phyloP scores from a whole-genome alignment of 1,140 invertebrate species.

The Heliconius hewitsoni region DNA sequence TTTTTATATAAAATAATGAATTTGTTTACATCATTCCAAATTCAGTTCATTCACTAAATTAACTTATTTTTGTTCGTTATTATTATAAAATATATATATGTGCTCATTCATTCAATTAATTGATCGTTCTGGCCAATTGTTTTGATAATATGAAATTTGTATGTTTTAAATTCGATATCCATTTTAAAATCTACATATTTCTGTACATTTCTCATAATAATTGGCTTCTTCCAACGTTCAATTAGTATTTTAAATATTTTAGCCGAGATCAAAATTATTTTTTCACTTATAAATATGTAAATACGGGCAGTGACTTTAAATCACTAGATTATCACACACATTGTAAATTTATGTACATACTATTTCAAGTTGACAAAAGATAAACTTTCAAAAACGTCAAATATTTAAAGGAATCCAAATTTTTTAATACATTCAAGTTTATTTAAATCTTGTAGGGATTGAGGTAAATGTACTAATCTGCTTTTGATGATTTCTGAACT shows the following conservation, averaged over 20 bases:
- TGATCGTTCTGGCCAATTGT: not conserved
- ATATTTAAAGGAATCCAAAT: not conserved
- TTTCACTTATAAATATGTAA: constrained; percentile 8
- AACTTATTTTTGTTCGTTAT: not conserved
- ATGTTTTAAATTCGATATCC: not conserved
- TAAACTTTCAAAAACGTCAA: not conserved
- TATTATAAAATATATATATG: not conserved
- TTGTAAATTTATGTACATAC: constrained; percentile 10
- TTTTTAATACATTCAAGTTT: not conserved
- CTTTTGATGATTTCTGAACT: constrained; percentile 4
- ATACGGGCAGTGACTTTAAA: not conserved
- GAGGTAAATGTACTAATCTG: not conserved
- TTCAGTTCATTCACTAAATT: not conserved
- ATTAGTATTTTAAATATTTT: not conserved
- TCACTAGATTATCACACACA: not conserved
- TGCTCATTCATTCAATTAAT: not conserved
- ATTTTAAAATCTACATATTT: not conserved
- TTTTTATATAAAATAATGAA: constrained; percentile 1
- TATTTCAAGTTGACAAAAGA: not conserved
- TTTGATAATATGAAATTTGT: constrained; percentile 5
- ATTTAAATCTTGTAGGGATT: constrained; percentile 1
- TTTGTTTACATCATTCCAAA: constrained; percentile 2
- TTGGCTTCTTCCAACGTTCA: not conserved
- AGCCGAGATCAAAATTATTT: not conserved
- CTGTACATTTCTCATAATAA: not conserved